Base-by-base conservation (phyloP, 2,113 vertebrate genomes). In the Burhinus oedicnemus region DNA sequence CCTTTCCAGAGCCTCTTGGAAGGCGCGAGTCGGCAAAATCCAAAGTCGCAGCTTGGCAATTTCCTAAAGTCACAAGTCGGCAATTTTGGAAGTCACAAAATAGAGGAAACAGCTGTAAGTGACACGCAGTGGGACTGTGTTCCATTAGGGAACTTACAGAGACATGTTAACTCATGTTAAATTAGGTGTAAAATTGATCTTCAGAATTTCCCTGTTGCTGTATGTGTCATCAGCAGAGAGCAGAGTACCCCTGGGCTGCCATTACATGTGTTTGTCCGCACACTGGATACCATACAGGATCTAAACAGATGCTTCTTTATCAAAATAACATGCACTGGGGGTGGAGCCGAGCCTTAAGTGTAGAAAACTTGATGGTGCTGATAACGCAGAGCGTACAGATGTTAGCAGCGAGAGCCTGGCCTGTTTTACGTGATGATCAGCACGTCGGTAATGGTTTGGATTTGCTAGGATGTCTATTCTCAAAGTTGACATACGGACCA, bases 121-220 rank as follows among this genome's bases (percentile, higher is more conserved):
- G 77, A 71, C 29, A 23, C 3, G 1, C 54, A 38, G 69, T 26
- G 85, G 83, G 84, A 19, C 80, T 57, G 87, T 12, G 38, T 60
- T 74, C 40, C 40, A 12, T 85, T 42, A 64, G 93, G 83, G 77
- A 69, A 57, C 25, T 34, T 12, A 14, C 8, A 25, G 57, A 62
- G 78, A 76, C 76, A 54, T 34, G 79, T 54, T 69, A 82, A 77
- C 88, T 84, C 52, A 10, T 32, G 86, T 71, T 88, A 93, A 95
- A 88, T 90, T 23, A 27, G 88, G 94, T 93, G 92, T 90, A 93
- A 97, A 90, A 89, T 66, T 23, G 55, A 86, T 66, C 79, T 79
- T 88, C n/a, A 4, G 79, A 5, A 70, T 89, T 80, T 81, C 71
- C 71, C 34, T 5, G 4, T 62, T 36, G 78, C 90, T 54, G 38